Conservation (phyloP, 2,888 invertebrate species). For the Prosopocoilus inquinatus region DNA sequence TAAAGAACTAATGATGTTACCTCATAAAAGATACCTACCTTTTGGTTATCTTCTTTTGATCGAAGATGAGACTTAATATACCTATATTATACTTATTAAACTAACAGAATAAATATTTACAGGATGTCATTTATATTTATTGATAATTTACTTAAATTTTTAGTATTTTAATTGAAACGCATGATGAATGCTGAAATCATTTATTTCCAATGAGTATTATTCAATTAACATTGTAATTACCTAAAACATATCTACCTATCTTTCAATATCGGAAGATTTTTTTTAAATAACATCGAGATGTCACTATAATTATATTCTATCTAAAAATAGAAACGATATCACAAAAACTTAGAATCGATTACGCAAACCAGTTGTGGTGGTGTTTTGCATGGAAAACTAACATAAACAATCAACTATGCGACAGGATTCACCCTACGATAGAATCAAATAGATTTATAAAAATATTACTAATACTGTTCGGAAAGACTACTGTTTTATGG, state of each 20-base stretch:
- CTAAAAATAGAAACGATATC: slow-evolving; percentile 19
- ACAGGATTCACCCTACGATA: not conserved
- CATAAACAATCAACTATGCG: too few relatives aligned
- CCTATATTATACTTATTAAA: too few relatives aligned
- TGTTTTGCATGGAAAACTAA: too few relatives aligned
- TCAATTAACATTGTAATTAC: slow-evolving; percentile 42
- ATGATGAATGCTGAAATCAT: slow-evolving; percentile 43
- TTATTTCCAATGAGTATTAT: slow-evolving; percentile 46
- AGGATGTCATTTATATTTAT: too few relatives aligned
- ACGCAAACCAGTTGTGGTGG: slow-evolving; percentile 1
- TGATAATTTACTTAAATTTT: too few relatives aligned
- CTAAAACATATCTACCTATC: slow-evolving; percentile 44
- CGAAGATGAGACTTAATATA: too few relatives aligned
- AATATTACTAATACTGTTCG: slow-evolving; percentile 26
- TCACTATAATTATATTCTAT: slow-evolving; percentile 38
- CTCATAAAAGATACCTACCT: too few relatives aligned
- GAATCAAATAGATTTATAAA: slow-evolving; percentile 9
- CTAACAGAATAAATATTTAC: too few relatives aligned
- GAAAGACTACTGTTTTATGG: slow-evolving; percentile 19
- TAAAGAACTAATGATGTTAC: too few relatives aligned
- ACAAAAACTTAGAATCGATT: slow-evolving; percentile 19
- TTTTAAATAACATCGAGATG: slow-evolving; percentile 44
- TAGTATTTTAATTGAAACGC: too few relatives aligned
- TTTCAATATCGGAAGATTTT: slow-evolving; percentile 45
- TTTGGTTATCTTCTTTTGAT: too few relatives aligned